Percentiles rank a stretch among this genome's conserved stretches.
These are phyloP conservation scores for Amiota minor DNA, from an alignment of 2,888 invertebrate genomes.

Conservation along the genomic window DNA sequence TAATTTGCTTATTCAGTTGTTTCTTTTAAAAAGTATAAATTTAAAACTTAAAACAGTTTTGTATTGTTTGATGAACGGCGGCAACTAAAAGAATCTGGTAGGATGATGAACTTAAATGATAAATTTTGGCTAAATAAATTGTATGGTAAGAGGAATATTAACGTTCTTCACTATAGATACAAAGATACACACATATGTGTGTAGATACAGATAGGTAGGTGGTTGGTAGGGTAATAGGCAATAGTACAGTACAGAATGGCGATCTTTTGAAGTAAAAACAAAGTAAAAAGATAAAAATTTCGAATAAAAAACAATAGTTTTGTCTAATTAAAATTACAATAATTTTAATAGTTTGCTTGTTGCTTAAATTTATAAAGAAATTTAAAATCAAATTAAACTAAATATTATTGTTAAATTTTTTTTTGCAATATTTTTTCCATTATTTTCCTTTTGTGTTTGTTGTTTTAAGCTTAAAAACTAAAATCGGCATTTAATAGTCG, in stretches of 20 bases:
- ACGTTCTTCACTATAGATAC: no score
- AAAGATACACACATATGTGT: not conserved
- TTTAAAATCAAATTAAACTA: slow-evolving; percentile 29
- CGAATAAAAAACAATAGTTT: not conserved
- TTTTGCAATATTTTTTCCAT: not conserved
- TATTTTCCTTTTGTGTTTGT: not conserved
- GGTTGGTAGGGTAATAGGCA: not conserved
- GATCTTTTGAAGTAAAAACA: not conserved
- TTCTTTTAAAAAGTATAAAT: slow-evolving; percentile 2
- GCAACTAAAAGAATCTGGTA: slow-evolving; percentile 3
- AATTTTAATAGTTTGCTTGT: slow-evolving; percentile 25
- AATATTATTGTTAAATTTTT: not conserved
- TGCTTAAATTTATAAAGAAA: slow-evolving; percentile 14
- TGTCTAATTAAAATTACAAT: not conserved
- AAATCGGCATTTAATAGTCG: slow-evolving; percentile 41
- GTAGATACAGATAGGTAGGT: not conserved
- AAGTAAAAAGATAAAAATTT: not conserved
- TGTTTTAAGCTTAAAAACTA: slow-evolving; percentile 33
- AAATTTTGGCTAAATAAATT: no score
- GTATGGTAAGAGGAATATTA: no score
- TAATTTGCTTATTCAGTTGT: not conserved
- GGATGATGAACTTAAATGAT: not conserved
- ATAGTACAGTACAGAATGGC: not conserved
- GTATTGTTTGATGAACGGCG: slow-evolving; percentile 48
- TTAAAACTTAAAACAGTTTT: slow-evolving; percentile 64